phyloP scores from a whole-genome alignment of 2,113 vertebrate species.

The Crocuta crocuta region DNA sequence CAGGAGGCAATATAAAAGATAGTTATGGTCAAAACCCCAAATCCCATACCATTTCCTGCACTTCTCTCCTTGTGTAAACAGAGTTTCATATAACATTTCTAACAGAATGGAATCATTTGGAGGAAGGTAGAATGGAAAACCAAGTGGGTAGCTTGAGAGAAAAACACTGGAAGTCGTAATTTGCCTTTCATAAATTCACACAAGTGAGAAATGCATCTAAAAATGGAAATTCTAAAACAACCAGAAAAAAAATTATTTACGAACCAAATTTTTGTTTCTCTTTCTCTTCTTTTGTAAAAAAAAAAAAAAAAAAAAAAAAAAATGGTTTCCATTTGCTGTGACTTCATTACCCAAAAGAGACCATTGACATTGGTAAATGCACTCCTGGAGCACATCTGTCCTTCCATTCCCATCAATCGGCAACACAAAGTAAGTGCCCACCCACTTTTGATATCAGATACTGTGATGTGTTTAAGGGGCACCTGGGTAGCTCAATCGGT shows the following conservation, averaged over 20 bases:
- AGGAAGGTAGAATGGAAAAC: slow-evolving; percentile 59
- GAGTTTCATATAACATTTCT: slow-evolving; percentile 32
- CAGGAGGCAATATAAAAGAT: not conserved
- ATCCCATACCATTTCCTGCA: slow-evolving; percentile 18
- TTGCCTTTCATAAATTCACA: slow-evolving; percentile 76
- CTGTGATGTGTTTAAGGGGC: not conserved
- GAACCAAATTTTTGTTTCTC: slow-evolving; percentile 58
- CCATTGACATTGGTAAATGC: not conserved
- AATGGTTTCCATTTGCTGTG: slow-evolving; percentile 46
- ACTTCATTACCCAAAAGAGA: slow-evolving; percentile 16
- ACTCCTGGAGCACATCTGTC: not conserved
- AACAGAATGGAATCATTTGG: slow-evolving; percentile 63
- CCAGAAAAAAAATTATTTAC: slow-evolving; percentile 55
- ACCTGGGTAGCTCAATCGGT: too few relatives aligned
- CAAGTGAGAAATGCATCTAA: slow-evolving; percentile 74
- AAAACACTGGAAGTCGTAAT: slow-evolving; percentile 73
- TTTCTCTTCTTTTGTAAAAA: slow-evolving; percentile 55
- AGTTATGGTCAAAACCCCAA: not conserved
- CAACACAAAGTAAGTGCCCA: not conserved
- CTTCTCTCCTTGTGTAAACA: slow-evolving; percentile 48
- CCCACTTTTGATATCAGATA: not conserved
- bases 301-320: not conserved
- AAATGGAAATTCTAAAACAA: slow-evolving; percentile 74
- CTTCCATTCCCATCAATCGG: not conserved
- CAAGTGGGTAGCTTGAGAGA: slow-evolving; percentile 56